These are phyloP conservation scores for Fregata magnificens DNA, from an alignment of 2,113 vertebrate genomes.

Conservation along the genomic window DNA sequence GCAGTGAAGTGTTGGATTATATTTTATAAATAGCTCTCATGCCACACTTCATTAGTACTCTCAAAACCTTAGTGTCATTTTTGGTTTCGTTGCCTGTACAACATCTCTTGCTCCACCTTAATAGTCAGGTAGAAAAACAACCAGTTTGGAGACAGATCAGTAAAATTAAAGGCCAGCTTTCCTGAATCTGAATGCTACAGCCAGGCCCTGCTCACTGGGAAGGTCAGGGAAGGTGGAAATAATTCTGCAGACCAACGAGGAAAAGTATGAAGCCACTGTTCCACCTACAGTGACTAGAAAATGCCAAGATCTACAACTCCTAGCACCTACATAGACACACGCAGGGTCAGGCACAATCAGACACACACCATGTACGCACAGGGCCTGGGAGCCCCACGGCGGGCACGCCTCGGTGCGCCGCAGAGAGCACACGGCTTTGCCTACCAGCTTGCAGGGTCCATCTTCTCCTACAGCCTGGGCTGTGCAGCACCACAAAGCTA, in stretches of 20 bases:
- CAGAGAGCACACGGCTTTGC: not conserved
- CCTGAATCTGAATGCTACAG: not conserved
- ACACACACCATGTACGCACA: rapidly evolving
- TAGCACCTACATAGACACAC: not conserved
- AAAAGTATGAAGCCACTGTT: not conserved
- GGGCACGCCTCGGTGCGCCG: not conserved
- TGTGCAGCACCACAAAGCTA: not conserved
- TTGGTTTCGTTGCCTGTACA: not conserved
- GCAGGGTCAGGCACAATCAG: not conserved
- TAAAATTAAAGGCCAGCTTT: constrained; percentile 34
- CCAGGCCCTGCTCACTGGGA: not conserved
- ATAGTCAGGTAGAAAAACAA: not conserved
- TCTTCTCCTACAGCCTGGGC: not conserved
- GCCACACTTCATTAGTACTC: not conserved
- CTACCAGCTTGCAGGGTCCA: not conserved
- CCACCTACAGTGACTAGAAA: not conserved
- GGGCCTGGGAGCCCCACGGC: not conserved
- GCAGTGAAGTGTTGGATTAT: not conserved
- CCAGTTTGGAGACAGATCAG: constrained; percentile 25
- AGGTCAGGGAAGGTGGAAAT: not conserved
- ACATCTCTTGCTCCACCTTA: not conserved
- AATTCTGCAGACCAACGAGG: not conserved
- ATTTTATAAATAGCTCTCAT: not conserved
- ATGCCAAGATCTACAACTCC: not conserved
- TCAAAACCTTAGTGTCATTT: not conserved